Evolutionary conservation across 2,797 vertebrate species (phyloP), one percentile per base, ranked within the genome.

Genomic region (Artibeus lituratus): DNA sequence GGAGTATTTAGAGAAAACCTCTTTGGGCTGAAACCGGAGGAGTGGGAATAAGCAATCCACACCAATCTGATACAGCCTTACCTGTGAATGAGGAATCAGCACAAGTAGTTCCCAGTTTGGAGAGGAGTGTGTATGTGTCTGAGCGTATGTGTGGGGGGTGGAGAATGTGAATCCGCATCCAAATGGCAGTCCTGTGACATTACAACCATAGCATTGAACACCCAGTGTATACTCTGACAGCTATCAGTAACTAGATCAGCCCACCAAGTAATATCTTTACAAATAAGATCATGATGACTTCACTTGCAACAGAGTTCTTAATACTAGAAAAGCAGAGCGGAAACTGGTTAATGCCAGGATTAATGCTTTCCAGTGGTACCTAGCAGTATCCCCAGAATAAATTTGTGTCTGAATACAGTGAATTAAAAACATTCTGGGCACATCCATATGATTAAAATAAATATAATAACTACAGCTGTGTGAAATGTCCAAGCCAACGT

Each of bases 361-460:
- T 44, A 89, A 39, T 49, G n/a, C 18, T 32, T 89, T 42, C 44
- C n/a, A 51, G 0, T 82, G 35, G n/a, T 76, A 39, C 7, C 37
- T 83, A 87, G 15, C 10, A 65, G 32, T 26, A 42, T 76, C 47
- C 59, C 69, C 74, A 83, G 42, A 49, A 72, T 11, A 10, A 94
- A 76, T 92, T 49, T 82, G 15, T 70, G 18, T 47, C 70, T 85
- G 49, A 73, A 77, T 53, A 90, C 1, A 49, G 10, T 59, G 73
- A 96, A 87, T 67, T 73, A 21, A 94, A 87, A 87, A 24, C 10
- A 83, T 53, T 14, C 35, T 78, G 37, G 26, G 62, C 44, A n/a
- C 14, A 86, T 70, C 10, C 3, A 35, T 76, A 65, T 55, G 44
- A 93, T 83, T 90, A 93, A 93, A 96, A 76, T 80, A 21, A 72